A percentile compares a stretch with the other conserved stretches of the same genome.
Conservation (phyloP, 2,888 invertebrate genomes). For the Eutolmus rufibarbis region DNA sequence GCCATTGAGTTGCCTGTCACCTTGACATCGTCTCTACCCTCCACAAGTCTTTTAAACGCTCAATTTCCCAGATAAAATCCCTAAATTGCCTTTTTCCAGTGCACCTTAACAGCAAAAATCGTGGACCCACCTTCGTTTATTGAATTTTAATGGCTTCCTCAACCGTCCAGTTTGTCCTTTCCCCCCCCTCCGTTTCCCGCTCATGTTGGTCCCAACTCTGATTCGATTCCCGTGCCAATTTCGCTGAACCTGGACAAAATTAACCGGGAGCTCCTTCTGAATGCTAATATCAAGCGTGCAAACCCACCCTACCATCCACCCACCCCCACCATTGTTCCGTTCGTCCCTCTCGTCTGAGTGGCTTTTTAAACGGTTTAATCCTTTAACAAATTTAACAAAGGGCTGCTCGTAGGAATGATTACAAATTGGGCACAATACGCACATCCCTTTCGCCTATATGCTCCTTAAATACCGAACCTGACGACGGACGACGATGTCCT, state of each 20-base stretch:
- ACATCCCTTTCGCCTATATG: conserved; percentile 20
- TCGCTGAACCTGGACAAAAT: neutral
- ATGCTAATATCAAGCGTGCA: neutral
- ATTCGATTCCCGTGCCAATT: neutral
- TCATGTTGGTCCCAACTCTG: neutral
- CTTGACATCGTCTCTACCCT: neutral
- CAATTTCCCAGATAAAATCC: neutral
- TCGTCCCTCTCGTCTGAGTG: neutral
- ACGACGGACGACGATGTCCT: conserved; percentile 5
- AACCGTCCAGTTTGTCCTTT: neutral
- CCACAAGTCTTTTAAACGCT: neutral
- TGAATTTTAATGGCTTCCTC: neutral
- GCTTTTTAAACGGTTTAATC: conserved; percentile 24
- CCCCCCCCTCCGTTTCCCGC: neutral
- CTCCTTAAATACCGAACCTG: conserved; percentile 11
- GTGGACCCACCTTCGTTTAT: neutral
- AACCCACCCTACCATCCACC: neutral
- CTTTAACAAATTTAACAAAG: conserved; percentile 19
- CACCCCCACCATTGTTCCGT: neutral
- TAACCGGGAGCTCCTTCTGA: neutral
- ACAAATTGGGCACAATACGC: conserved; percentile 17
- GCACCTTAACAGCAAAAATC: neutral
- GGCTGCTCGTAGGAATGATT: conserved; percentile 2
- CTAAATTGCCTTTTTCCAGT: neutral
- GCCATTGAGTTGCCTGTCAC: neutral